Conservation (phyloP, 2,888 invertebrate species). For the Cylindroiulus punctatus region DNA sequence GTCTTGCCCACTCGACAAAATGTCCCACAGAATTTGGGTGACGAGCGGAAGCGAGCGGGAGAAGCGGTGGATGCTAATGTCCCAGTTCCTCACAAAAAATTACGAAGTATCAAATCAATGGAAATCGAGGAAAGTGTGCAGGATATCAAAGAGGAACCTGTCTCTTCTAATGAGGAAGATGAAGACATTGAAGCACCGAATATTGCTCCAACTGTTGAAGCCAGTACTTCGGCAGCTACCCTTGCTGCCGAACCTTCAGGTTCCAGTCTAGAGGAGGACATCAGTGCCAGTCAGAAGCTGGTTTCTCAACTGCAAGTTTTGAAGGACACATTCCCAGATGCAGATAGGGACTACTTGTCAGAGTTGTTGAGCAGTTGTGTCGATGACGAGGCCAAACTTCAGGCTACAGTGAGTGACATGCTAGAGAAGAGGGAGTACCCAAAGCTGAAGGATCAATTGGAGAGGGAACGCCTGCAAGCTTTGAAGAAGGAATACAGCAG, state of each 20-base stretch:
- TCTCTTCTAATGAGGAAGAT: background rate
- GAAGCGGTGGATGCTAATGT: background rate
- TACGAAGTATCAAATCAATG: background rate
- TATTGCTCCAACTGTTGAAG: background rate
- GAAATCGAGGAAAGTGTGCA: too few relatives aligned
- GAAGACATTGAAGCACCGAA: background rate
- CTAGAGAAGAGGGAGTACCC: constrained; percentile 44
- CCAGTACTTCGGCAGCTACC: background rate
- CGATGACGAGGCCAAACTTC: background rate
- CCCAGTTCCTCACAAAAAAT: background rate
- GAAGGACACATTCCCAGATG: constrained; percentile 50
- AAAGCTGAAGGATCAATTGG: constrained; percentile 27
- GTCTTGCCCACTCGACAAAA: background rate
- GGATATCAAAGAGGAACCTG: background rate
- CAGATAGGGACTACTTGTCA: constrained; percentile 50
- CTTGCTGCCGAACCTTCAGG: background rate
- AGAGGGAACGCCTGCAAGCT: constrained; percentile 6
- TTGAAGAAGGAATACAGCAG: background rate
- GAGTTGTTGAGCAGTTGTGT: background rate
- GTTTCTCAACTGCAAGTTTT: background rate
- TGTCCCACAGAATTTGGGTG: background rate
- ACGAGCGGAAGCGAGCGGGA: background rate
- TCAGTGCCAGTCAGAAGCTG: background rate
- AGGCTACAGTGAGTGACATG: constrained; percentile 35
- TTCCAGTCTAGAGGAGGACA: background rate